Evolutionary conservation across 2,888 invertebrate genomes (phyloP).

Genomic region (Rhagonycha fulva): DNA sequence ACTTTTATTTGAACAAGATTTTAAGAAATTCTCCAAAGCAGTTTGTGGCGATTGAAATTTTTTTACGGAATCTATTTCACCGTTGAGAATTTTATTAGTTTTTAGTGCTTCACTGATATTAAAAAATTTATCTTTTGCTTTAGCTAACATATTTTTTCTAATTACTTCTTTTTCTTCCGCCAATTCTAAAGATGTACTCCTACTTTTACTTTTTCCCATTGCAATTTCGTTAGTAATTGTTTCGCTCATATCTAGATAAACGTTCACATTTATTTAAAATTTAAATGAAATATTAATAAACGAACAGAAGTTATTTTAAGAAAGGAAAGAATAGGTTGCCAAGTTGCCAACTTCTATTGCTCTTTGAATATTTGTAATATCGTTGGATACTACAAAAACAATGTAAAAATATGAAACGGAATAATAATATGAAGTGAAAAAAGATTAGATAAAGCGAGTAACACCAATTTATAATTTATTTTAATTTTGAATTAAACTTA

Average conservation of each 20-base stretch:
- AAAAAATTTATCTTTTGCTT: conserved; percentile 48
- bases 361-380: conserved; percentile 8
- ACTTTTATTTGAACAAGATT: conserved; percentile 54
- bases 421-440: background rate
- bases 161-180: conserved; percentile 50
- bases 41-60: conserved; percentile 48
- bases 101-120: conserved; percentile 55
- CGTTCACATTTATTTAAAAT: background rate
- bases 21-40: conserved; percentile 57
- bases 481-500: background rate
- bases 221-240: conserved; percentile 3
- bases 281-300: background rate
- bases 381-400: conserved; percentile 7
- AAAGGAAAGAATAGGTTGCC: background rate
- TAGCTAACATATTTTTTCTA: conserved; percentile 54
- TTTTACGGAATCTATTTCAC: conserved; percentile 37
- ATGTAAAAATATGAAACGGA: background rate
- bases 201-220: conserved; percentile 57
- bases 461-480: background rate
- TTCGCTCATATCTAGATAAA: background rate
- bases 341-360: background rate
- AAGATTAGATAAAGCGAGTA: background rate
- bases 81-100: conserved; percentile 46
- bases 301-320: background rate
- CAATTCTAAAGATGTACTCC: conserved; percentile 39